Evolutionary conservation across 2,888 invertebrate species (phyloP).

Genomic region (Lithophane ornitopus): DNA sequence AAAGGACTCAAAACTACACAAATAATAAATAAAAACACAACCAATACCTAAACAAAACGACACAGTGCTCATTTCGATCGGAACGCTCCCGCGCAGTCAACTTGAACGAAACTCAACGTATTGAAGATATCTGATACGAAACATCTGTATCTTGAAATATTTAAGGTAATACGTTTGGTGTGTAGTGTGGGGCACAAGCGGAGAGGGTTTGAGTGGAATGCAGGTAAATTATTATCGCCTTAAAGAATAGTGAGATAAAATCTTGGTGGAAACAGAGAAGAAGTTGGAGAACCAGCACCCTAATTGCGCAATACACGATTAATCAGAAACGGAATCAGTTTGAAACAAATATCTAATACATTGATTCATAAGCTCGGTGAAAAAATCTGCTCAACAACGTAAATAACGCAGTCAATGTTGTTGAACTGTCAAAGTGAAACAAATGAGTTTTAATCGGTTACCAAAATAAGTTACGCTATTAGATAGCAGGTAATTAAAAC

Average conservation of each 20-base stretch:
- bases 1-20: neutral
- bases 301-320: too few relatives aligned
- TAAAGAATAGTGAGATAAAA: neutral
- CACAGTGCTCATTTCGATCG: slow-evolving; percentile 60
- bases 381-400: too few relatives aligned
- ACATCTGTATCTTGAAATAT: slow-evolving; percentile 70
- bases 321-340: too few relatives aligned
- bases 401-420: too few relatives aligned
- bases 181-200: slow-evolving; percentile 43
- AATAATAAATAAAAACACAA: slow-evolving; percentile 22
- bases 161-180: slow-evolving; percentile 64
- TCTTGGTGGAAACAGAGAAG: neutral
- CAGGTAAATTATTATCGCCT: neutral
- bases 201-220: slow-evolving; percentile 13
- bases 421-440: too few relatives aligned
- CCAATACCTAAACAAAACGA: slow-evolving; percentile 68
- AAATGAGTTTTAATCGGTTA: too few relatives aligned
- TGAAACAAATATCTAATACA: too few relatives aligned
- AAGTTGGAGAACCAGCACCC: neutral
- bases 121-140: slow-evolving; percentile 64
- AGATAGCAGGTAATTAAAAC: neutral
- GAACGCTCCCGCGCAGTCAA: slow-evolving; percentile 31
- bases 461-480: too few relatives aligned
- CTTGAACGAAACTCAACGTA: slow-evolving; percentile 52
- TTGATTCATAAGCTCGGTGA: too few relatives aligned